phyloP scores from a whole-genome alignment of 2,888 invertebrate genomes.

The Ectobius pallidus region DNA sequence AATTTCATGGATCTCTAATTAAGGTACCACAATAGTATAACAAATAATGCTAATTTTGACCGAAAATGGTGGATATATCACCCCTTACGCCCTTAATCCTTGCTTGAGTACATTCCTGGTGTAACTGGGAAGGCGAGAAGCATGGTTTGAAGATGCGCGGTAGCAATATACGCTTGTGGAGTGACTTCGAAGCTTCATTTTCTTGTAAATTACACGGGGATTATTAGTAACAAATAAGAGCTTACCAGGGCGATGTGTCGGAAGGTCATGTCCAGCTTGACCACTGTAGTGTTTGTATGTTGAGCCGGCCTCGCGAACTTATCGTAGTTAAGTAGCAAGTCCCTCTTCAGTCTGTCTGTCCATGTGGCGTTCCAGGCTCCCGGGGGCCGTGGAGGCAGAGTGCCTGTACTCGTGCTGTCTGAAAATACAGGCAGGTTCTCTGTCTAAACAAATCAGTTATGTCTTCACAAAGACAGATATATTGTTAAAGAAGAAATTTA shows the following conservation, averaged over 20 bases:
- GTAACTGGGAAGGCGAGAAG: no score
- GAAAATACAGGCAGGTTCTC: not conserved
- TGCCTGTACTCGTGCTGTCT: conserved; percentile 2
- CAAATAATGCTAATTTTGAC: no score
- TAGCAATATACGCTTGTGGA: no score
- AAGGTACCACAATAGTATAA: no score
- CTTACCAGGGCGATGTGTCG: conserved; percentile 59
- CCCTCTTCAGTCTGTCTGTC: conserved; percentile 61
- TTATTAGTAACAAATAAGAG: no score
- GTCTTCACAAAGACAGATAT: not conserved
- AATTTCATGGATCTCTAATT: no score
- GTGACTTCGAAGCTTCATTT: no score
- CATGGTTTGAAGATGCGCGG: no score
- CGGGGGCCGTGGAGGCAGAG: conserved; percentile 37
- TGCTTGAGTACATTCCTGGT: no score
- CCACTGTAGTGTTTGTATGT: conserved; percentile 53
- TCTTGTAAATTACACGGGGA: no score
- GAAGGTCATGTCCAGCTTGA: conserved; percentile 63
- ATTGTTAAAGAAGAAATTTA: not conserved
- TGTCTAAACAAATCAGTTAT: not conserved
- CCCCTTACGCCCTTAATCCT: no score
- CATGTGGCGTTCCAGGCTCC: conserved; percentile 62
- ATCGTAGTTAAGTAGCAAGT: conserved; percentile 61
- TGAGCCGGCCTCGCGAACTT: conserved; percentile 51
- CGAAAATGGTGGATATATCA: no score